These are phyloP conservation scores for Takifugu bimaculatus DNA, from an alignment of 2,113 vertebrate species.

Conservation along the genomic window DNA sequence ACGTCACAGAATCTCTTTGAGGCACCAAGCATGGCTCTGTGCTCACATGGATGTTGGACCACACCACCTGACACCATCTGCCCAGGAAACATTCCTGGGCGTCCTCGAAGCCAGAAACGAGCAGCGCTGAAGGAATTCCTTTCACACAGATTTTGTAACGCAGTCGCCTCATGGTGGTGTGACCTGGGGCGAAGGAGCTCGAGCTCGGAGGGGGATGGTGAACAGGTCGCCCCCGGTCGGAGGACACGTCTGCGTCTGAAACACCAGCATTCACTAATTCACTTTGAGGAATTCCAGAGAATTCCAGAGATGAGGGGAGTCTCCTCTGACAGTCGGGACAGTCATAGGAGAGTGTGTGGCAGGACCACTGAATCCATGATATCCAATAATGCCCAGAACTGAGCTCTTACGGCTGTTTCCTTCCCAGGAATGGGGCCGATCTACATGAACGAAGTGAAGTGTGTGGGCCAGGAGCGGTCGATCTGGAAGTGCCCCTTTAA, in stretches of 20 bases:
- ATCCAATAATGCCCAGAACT: not conserved
- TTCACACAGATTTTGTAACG: constrained; percentile 13
- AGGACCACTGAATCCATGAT: not conserved
- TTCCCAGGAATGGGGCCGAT: constrained; percentile 85
- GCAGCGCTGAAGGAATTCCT: constrained; percentile 34
- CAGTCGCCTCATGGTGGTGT: constrained; percentile 3
- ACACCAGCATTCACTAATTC: too few relatives aligned
- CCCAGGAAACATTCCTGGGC: constrained; percentile 26
- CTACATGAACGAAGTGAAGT: constrained; percentile 91
- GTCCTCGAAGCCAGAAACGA: constrained; percentile 21
- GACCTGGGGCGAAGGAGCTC: not conserved
- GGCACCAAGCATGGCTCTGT: constrained; percentile 7
- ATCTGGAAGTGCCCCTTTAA: constrained; percentile 86
- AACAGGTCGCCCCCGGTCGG: not conserved
- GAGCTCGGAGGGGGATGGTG: constrained; percentile 10
- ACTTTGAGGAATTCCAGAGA: too few relatives aligned
- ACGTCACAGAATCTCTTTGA: constrained; percentile 8
- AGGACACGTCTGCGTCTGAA: not conserved
- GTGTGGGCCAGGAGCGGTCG: constrained; percentile 81
- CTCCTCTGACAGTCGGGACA: too few relatives aligned
- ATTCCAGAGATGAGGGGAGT: too few relatives aligned
- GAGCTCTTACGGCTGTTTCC: not conserved
- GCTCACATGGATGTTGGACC: constrained; percentile 25
- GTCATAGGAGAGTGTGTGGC: too few relatives aligned
- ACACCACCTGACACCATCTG: constrained; percentile 3